Evolutionary conservation across 2,888 invertebrate genomes (phyloP).

Genomic region (Aleiodes testaceus): DNA sequence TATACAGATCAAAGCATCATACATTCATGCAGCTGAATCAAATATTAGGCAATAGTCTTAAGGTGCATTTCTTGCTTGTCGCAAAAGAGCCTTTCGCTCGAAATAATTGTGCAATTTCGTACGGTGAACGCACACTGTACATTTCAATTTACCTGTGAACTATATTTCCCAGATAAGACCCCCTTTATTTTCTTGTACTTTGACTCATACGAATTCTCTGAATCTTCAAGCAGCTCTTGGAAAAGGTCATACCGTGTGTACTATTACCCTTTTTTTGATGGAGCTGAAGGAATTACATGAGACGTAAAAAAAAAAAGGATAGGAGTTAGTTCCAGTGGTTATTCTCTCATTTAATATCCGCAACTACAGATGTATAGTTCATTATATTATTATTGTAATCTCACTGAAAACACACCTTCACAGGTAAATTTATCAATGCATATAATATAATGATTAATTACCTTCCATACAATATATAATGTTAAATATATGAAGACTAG

Average conservation of each 20-base stretch:
- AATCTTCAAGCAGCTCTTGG: constrained; percentile 13
- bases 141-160: constrained; percentile 19
- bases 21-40: background rate
- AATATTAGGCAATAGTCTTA: constrained; percentile 12
- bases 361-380: no score
- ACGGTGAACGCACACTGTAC: constrained; percentile 11
- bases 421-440: no score
- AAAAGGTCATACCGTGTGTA: constrained; percentile 3
- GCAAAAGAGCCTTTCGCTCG: constrained; percentile 6
- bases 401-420: no score
- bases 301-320: background rate
- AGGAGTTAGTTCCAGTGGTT: background rate
- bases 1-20: constrained; percentile 14
- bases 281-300: constrained; percentile 1
- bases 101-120: constrained; percentile 14
- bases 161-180: constrained; percentile 12
- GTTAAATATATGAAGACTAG: no score
- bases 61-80: constrained; percentile 9
- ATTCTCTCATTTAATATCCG: constrained; percentile 5
- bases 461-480: no score
- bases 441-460: no score
- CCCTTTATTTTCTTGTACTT: background rate
- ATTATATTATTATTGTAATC: no score
- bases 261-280: background rate
- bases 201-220: background rate